Conservation (phyloP, 2,113 vertebrate genomes). For the Podocnemis expansa region DNA sequence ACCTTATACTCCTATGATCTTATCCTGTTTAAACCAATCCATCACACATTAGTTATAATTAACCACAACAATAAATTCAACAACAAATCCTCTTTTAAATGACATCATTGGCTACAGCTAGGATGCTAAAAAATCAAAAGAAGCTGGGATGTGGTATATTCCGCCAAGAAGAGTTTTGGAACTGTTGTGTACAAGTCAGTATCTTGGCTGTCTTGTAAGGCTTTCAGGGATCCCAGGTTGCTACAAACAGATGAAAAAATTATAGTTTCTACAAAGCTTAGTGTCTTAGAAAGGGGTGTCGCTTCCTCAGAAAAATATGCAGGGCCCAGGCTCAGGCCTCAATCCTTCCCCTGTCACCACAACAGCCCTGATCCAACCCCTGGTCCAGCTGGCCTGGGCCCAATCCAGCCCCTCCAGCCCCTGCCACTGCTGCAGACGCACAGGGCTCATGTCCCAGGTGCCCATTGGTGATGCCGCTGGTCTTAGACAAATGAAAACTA, state of each 20-base stretch:
- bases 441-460: too few species aligned
- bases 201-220: neutral
- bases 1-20: neutral
- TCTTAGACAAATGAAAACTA: neutral
- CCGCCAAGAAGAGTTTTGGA: neutral
- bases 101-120: neutral
- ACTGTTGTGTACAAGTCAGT: neutral
- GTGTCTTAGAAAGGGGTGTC: too few species aligned
- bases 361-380: too few species aligned
- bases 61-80: neutral
- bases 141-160: rapidly evolving
- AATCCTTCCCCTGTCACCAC: too few species aligned
- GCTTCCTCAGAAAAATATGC: too few species aligned
- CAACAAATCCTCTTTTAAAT: neutral
- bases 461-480: too few species aligned
- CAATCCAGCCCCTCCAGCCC: too few species aligned
- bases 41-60: neutral
- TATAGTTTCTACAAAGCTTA: neutral
- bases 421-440: too few species aligned
- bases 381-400: too few species aligned
- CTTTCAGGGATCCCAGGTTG: neutral
- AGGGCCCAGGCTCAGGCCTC: too few species aligned
- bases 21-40: neutral
- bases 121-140: neutral
- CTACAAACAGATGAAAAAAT: neutral